A percentile compares a stretch with the other conserved stretches of the same genome.
Conservation (phyloP, 2,888 invertebrate genomes). For the Resseliella maxima region DNA sequence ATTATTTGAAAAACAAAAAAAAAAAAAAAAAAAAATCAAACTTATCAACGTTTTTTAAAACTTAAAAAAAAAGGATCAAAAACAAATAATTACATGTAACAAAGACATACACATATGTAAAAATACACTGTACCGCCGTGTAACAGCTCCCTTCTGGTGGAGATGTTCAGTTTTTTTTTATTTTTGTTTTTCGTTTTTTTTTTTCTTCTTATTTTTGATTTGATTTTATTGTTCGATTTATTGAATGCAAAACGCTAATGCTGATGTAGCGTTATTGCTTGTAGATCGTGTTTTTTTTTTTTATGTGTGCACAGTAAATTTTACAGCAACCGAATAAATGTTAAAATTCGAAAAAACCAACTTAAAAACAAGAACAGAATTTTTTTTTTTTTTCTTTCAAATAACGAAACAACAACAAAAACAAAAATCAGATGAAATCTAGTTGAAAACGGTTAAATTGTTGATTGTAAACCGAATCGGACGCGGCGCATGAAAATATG, state of each 20-base stretch:
- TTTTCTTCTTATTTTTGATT: too few species aligned
- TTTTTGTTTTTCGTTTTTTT: too few species aligned
- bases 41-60: background rate
- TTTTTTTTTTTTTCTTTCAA: too few species aligned
- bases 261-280: background rate
- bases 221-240: too few species aligned
- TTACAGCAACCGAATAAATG: background rate
- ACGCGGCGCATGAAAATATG: slow-evolving; percentile 31
- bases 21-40: background rate
- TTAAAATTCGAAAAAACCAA: background rate
- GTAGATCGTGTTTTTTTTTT: slow-evolving; percentile 25
- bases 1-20: background rate
- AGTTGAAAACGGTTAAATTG: background rate
- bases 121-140: slow-evolving; percentile 39
- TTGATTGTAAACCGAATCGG: background rate
- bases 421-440: background rate
- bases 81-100: background rate
- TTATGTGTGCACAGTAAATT: background rate
- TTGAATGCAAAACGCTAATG: background rate
- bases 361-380: background rate
- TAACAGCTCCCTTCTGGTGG: background rate
- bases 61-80: background rate
- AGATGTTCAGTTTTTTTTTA: background rate
- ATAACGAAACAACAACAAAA: too few species aligned
- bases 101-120: slow-evolving; percentile 22